Base-by-base conservation (phyloP, 2,797 vertebrate genomes). In the Acomys russatus region DNA sequence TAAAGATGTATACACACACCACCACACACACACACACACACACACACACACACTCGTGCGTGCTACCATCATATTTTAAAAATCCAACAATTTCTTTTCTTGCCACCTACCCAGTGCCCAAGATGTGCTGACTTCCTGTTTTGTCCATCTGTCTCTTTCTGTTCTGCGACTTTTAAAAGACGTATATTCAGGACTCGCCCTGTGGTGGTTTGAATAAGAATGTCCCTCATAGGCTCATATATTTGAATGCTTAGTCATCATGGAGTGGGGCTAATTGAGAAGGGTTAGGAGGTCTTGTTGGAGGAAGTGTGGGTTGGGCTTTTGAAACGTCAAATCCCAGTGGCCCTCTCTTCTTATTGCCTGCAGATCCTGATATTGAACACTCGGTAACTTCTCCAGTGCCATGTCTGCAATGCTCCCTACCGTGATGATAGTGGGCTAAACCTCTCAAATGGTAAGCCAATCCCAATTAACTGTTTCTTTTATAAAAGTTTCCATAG, bases 51-150 rank as follows among this genome's bases (percentile, higher is more conserved):
- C 61, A 54, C 30, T 59, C 71, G 83, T 4, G 11, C 10, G 61
- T 73, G 6, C 74, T 20, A 51, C 23, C 35, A 86, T 18, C 17
- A 25, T 86, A 70, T 93, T 18, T 44, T 3, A 44, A 44, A 63
- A 92, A 64, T 44, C 44, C 87, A 90, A 63, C 23, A 78, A 78
- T 14, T 78, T 61, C 25, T 79, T 91, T 79, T 88, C 74, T 35
- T 89, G 63, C 3, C n/a, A 88, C 73, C 30, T 74, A 44, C 38
- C 9, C 59, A 88, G 11, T 22, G 61, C n/a, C 38, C 3, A 35
- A 78, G 59, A 56, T 84, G 18, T 64, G 28, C 23, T 92, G 38
- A 59, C 71, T 17, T 74, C n/a, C 33, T 76, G 76, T 38, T 91
- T 6, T 71, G 71, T 35, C 85, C 23, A 23, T 76, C 20, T 33